Evolutionary conservation across 2,113 vertebrate species (phyloP).

Genomic region (Ammodytes dubius): DNA sequence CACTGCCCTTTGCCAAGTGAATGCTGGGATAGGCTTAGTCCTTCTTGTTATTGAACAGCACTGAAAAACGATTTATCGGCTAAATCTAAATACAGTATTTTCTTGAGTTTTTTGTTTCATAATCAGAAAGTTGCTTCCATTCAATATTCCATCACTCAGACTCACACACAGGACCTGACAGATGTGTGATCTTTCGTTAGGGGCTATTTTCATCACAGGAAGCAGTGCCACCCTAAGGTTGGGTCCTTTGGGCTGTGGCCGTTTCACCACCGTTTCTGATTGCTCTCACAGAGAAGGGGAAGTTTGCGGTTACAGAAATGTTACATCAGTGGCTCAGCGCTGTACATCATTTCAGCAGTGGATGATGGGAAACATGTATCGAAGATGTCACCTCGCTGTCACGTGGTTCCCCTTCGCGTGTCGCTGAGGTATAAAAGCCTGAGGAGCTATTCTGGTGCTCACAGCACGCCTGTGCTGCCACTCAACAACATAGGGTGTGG

Average conservation of each 20-base stretch:
- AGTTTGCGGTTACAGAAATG: slow-evolving; percentile 67
- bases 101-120: not conserved
- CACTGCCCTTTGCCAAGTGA: not conserved
- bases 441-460: slow-evolving; percentile 78
- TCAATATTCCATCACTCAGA: not conserved
- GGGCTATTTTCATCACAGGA: slow-evolving; percentile 65
- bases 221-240: slow-evolving; percentile 56
- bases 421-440: slow-evolving; percentile 77
- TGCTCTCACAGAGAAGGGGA: slow-evolving; percentile 63
- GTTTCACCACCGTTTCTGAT: slow-evolving; percentile 49
- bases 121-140: not conserved
- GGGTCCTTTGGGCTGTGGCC: slow-evolving; percentile 19
- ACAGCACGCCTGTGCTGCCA: not conserved
- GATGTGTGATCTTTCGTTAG: not conserved
- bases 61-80: not conserved
- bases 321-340: slow-evolving; percentile 26
- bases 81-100: not conserved
- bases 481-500: slow-evolving; percentile 32
- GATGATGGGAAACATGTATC: slow-evolving; percentile 69
- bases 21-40: not conserved
- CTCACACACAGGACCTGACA: not conserved
- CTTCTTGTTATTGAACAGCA: not conserved
- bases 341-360: slow-evolving; percentile 51
- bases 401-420: slow-evolving; percentile 79
- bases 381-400: slow-evolving; percentile 61